phyloP scores from a whole-genome alignment of 2,888 invertebrate species.

The Aspidiotus destructor region DNA sequence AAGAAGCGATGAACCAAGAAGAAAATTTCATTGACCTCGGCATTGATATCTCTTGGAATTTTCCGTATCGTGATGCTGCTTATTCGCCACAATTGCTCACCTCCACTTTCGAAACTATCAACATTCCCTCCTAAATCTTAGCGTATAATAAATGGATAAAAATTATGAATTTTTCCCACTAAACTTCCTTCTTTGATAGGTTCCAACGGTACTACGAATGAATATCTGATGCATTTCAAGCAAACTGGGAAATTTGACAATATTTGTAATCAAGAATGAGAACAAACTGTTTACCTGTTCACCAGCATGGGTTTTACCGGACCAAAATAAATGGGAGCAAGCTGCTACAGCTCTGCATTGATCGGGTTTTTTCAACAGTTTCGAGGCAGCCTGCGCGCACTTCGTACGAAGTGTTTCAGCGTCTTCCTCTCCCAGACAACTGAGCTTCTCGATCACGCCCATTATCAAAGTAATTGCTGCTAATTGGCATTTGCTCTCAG shows the following conservation, averaged over 20 bases:
- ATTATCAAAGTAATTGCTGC: slow-evolving; percentile 93
- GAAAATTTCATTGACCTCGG: no score
- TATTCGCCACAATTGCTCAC: no score
- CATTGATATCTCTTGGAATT: no score
- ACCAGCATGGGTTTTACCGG: slow-evolving; percentile 55
- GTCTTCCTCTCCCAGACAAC: slow-evolving; percentile 91
- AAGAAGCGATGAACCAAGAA: no score
- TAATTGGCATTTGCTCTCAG: slow-evolving; percentile 91
- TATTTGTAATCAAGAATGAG: not conserved
- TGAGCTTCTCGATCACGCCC: slow-evolving; percentile 88
- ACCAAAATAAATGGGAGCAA: slow-evolving; percentile 96
- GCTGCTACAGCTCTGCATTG: slow-evolving; percentile 90
- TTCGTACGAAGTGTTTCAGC: slow-evolving; percentile 92
- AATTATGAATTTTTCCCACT: no score
- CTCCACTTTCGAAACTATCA: no score
- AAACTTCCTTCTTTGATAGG: no score
- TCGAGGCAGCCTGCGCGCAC: slow-evolving; percentile 90
- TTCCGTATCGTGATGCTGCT: no score
- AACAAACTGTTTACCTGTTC: slow-evolving; percentile 42
- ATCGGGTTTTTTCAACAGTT: slow-evolving; percentile 93
- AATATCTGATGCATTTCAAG: no score
- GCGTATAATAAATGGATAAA: no score
- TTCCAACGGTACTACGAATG: no score
- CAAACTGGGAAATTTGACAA: not conserved
- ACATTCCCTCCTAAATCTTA: no score